Conservation (phyloP, 2,113 vertebrate species). For the Podarcis cretensis region DNA sequence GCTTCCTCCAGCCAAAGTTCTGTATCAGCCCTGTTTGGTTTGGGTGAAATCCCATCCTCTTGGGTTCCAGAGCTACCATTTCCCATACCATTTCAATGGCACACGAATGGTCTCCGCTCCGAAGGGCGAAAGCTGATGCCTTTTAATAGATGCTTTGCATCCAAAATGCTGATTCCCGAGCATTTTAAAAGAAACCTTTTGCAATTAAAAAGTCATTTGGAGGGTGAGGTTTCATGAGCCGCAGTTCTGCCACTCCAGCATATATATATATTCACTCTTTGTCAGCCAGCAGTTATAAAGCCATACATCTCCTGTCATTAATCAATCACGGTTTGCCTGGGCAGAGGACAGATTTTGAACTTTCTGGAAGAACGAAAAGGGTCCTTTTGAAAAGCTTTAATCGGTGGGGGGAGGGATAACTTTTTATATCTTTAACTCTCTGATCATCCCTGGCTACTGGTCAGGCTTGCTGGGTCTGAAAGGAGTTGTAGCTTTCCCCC, state of each 20-base stretch:
- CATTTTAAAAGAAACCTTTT: neutral
- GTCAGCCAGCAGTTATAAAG: conserved; percentile 40
- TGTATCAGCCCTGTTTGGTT: conserved; percentile 4
- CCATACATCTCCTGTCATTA: conserved; percentile 30
- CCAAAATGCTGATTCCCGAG: neutral
- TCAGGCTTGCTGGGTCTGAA: no score
- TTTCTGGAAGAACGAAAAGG: conserved; percentile 50
- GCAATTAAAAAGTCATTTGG: conserved; percentile 12
- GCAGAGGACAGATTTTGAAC: conserved; percentile 56
- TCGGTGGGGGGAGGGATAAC: no score
- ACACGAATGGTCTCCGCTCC: neutral
- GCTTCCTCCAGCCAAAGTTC: neutral
- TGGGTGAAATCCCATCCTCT: neutral
- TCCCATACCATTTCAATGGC: neutral
- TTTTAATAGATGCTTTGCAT: neutral
- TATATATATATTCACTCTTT: conserved; percentile 28
- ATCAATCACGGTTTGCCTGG: conserved; percentile 15
- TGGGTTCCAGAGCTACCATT: neutral
- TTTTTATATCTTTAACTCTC: no score
- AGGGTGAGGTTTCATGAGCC: neutral
- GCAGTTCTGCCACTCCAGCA: neutral
- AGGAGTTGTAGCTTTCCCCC: no score
- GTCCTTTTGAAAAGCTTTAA: conserved; percentile 41
- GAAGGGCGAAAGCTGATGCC: neutral
- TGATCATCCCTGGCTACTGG: neutral